Conservation (phyloP, 2,888 invertebrate genomes). For the Penaeus monodon region DNA sequence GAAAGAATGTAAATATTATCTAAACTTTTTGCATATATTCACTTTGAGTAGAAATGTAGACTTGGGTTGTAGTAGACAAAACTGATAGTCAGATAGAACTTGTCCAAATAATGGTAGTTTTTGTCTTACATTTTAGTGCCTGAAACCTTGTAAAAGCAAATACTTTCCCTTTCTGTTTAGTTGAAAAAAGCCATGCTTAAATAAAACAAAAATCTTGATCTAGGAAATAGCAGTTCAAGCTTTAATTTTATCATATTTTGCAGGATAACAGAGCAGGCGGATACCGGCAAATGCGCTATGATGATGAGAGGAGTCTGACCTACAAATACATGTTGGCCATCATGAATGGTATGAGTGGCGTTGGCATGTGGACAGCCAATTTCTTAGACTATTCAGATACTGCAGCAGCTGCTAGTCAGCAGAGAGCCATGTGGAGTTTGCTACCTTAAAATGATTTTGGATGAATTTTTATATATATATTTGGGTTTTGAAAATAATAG, state of each 20-base stretch:
- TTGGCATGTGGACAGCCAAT: conserved; percentile 71
- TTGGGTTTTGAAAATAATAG: not conserved
- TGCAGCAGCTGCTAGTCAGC: conserved; percentile 31
- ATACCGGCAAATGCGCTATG: conserved; percentile 69
- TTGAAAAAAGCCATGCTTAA: too few relatives aligned
- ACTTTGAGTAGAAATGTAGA: too few relatives aligned
- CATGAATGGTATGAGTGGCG: conserved; percentile 68
- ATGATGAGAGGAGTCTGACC: conserved; percentile 68
- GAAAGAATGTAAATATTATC: too few relatives aligned
- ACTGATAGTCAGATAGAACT: too few relatives aligned
- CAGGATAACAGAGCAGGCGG: conserved; percentile 24
- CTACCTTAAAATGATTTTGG: conserved; percentile 35
- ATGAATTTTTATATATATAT: not conserved
- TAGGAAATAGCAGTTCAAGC: too few relatives aligned
- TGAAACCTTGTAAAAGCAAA: too few relatives aligned
- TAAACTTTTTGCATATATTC: too few relatives aligned
- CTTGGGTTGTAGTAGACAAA: too few relatives aligned
- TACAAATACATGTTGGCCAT: conserved; percentile 68
- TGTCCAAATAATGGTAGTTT: too few relatives aligned
- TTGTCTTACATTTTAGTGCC: too few relatives aligned
- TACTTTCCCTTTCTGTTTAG: too few relatives aligned
- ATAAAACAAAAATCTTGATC: too few relatives aligned
- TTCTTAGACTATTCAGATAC: conserved; percentile 67
- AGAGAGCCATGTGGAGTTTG: conserved; percentile 57
- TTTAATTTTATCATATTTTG: not conserved